Evolutionary conservation across 2,888 invertebrate genomes (phyloP), one percentile per base, ranked within the genome.

Genomic region (Coelopa pilipes): DNA sequence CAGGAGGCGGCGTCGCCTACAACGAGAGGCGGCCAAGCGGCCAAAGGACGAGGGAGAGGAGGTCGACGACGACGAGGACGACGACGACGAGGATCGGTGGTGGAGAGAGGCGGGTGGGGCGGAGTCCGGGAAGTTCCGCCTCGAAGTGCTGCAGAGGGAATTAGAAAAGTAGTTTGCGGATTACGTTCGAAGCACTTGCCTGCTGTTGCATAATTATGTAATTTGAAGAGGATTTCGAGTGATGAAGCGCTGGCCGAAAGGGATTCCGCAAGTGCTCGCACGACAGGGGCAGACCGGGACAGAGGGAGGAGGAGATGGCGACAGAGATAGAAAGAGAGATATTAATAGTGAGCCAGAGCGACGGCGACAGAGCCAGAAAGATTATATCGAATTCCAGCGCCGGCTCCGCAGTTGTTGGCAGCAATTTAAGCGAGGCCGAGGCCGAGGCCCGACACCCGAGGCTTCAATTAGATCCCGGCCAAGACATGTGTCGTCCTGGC

Each of bases 201-300:
- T 62, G 34, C 24, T 59, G 34, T 45, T 34, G 62, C 62, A 62
- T 62, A 62, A 62, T 62, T 62, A 62, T 34, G 45, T 34, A 62
- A 15, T 62, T 62, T 21, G 62, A 11, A 62, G 45, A 34, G 62
- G 62, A 62, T 62, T 62, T n/a, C 21, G 34, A 24, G 34, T 62
- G 62, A 62, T 62, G 62, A 62, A 62, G 34, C 21, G 24, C 15
- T 15, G n/a, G 62, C 34, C 34, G n/a, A 62, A 34, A 34, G 34
- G 34, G 34, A 34, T 34, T 34, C 34, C 34, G 7, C 34, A 34
- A 2, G 7, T 4, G 34, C 2, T 4, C 34, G 2, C 34, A 34
- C 7, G 34, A 34, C 7, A 34, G 34, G 7, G 34, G 34, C 2
- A 34, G 34, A 34, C 55, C n/a, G 10, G 49, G n/a, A 19, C 15